Conservation (phyloP, 2,888 invertebrate genomes). For the Chydorus sphaericus region DNA sequence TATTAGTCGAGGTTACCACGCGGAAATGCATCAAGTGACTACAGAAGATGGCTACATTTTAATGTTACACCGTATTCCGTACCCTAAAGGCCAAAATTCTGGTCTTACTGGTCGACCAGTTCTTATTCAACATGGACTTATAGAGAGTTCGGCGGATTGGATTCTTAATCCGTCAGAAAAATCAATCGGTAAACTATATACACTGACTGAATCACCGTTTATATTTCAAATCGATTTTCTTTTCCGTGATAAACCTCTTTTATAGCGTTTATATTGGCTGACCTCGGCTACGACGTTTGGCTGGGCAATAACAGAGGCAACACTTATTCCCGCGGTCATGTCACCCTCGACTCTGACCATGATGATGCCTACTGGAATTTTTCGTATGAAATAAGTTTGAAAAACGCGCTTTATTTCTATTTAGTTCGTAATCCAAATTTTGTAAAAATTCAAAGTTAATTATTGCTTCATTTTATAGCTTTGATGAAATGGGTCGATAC, state of each 20-base stretch:
- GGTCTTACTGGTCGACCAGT: background rate
- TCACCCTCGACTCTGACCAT: slow-evolving; percentile 24
- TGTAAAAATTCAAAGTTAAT: background rate
- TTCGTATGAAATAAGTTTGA: no score
- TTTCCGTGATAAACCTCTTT: background rate
- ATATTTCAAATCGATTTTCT: no score
- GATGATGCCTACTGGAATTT: background rate
- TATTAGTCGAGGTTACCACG: background rate
- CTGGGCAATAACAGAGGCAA: background rate
- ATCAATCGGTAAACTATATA: background rate
- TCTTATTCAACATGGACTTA: background rate
- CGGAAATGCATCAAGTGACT: background rate
- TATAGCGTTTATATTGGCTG: background rate
- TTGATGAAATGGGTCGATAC: background rate
- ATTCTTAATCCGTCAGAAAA: background rate
- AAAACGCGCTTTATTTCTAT: no score
- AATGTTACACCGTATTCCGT: background rate
- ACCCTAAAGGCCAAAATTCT: no score
- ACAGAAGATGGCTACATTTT: background rate
- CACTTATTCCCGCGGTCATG: background rate
- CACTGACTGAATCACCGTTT: background rate
- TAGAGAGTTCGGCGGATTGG: background rate
- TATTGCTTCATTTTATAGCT: background rate
- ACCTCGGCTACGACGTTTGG: background rate
- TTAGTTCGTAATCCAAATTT: background rate